These are phyloP conservation scores for Aspidiotus rigidus DNA, from an alignment of 2,888 invertebrate species.

Conservation along the genomic window DNA sequence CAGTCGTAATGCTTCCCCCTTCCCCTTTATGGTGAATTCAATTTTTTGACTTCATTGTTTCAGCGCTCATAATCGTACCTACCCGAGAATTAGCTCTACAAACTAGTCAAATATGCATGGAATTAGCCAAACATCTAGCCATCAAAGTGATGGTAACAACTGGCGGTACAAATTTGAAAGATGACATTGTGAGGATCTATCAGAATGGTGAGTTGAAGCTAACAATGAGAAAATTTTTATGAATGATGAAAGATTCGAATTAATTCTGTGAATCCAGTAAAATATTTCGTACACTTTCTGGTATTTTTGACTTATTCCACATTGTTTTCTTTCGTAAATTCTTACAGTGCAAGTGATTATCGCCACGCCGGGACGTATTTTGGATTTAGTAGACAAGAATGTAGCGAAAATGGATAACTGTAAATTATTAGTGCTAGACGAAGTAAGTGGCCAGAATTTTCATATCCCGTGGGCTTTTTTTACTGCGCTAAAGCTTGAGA, in stretches of 20 bases:
- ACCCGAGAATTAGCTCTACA: constrained; percentile 97
- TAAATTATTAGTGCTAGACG: constrained; percentile 93
- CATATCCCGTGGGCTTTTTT: background rate
- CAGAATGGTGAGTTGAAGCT: constrained; percentile 66
- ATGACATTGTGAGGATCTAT: constrained; percentile 99
- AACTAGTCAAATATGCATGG: constrained; percentile 99
- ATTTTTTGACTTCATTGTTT: constrained; percentile 35
- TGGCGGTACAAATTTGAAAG: constrained; percentile 93
- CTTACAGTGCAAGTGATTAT: constrained; percentile 90
- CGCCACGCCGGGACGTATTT: constrained; percentile 97
- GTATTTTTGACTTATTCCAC: constrained; percentile 35
- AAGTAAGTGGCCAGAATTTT: constrained; percentile 45
- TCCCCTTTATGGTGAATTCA: background rate
- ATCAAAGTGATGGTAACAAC: constrained; percentile 99
- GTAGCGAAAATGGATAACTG: constrained; percentile 91
- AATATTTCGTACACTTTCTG: background rate
- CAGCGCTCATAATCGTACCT: constrained; percentile 92
- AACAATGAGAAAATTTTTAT: background rate
- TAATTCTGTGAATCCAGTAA: background rate
- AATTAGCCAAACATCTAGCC: constrained; percentile 93
- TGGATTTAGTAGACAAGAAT: constrained; percentile 95
- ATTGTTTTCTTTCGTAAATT: constrained; percentile 32
- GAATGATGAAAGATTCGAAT: background rate
- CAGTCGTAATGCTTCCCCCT: background rate
- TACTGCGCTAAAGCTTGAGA: background rate